Percentiles rank a stretch among this genome's conserved stretches.
Evolutionary conservation across 1,140 invertebrate genomes (phyloP).

Genomic region (Zaprionus ornatus): DNA sequence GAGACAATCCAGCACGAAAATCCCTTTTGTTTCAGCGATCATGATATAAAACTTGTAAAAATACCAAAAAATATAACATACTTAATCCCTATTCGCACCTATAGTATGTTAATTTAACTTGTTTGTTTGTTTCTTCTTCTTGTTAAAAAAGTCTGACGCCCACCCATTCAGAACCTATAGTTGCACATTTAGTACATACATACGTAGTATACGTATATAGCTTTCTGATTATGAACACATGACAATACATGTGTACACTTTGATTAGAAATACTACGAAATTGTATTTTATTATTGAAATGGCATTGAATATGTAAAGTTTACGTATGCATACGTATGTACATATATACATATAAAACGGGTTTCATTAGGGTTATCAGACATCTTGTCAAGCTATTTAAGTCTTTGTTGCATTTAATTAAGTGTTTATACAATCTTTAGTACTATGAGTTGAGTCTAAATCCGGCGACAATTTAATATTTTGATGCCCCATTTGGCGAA

Average conservation of each 20-base stretch:
- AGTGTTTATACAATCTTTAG: neutral
- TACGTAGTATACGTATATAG: constrained; percentile 13
- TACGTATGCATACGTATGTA: neutral
- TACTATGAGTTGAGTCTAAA: neutral
- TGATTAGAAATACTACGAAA: constrained; percentile 19
- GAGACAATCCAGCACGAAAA: neutral
- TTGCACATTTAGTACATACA: neutral
- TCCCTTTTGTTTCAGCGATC: neutral
- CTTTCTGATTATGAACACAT: neutral
- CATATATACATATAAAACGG: neutral
- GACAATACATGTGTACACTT: constrained; percentile 10
- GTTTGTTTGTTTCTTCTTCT: neutral
- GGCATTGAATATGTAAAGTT: constrained; percentile 4
- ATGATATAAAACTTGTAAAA: neutral
- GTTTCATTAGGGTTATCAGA: neutral
- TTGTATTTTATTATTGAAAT: constrained; percentile 9
- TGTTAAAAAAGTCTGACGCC: neutral
- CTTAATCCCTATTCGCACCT: neutral
- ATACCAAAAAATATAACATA: neutral
- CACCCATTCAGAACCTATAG: neutral
- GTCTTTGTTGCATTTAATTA: neutral
- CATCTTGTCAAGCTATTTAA: neutral
- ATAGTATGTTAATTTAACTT: neutral
- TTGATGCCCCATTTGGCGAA: too few species aligned
- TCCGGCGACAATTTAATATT: too few species aligned